Conservation (phyloP, 2,797 vertebrate species). For the Sciurus carolinensis region DNA sequence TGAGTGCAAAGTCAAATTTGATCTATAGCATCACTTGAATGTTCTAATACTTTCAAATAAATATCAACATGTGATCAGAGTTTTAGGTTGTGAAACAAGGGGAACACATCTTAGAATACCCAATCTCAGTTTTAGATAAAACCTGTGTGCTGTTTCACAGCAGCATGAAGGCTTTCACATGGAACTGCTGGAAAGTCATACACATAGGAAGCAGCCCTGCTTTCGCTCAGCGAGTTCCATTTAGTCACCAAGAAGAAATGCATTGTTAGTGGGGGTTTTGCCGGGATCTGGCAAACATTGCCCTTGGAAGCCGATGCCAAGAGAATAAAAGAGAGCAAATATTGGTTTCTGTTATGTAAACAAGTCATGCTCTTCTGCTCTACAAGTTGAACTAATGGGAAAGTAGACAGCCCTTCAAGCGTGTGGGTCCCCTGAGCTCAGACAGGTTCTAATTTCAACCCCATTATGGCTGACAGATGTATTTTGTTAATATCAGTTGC, state of each 20-base stretch:
- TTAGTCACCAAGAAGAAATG: not conserved
- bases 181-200: constrained; percentile 1
- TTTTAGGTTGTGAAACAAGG: not conserved
- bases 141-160: not conserved
- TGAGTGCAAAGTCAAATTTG: not conserved
- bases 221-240: not conserved
- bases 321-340: constrained; percentile 80
- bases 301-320: constrained; percentile 73
- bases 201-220: not conserved
- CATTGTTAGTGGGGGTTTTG: constrained; percentile 70
- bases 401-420: constrained; percentile 32
- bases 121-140: not conserved
- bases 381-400: constrained; percentile 72
- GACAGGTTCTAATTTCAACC: not conserved
- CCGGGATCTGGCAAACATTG: constrained; percentile 65
- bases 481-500: not conserved
- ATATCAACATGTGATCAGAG: not conserved
- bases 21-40: not conserved
- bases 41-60: not conserved
- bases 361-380: constrained; percentile 78
- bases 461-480: not conserved
- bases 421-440: not conserved
- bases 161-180: not conserved
- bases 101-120: not conserved
- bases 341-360: constrained; percentile 80